Evolutionary conservation across 2,797 vertebrate species (phyloP), one percentile per base, ranked within the genome.

Genomic region (Tenualosa ilisha): DNA sequence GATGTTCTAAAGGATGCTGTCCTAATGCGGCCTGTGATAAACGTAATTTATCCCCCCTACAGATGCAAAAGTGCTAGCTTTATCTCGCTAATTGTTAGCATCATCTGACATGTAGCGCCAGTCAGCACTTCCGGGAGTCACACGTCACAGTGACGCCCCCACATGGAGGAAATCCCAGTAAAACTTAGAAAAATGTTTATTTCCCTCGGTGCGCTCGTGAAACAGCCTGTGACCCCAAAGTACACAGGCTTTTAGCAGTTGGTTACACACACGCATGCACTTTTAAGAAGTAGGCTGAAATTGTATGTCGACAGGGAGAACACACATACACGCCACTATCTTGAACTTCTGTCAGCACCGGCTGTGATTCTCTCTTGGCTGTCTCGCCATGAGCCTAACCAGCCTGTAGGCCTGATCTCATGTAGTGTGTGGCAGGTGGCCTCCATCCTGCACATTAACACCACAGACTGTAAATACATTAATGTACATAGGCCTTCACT

Each of bases 91-190:
- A 75, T 40, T 75, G 68, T 15, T 75, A 75, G 68, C 68, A 75
- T 75, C 68, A 75, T 75, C 68, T 75, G 68, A 75, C 68, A 75
- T 20, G 5, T 15, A 75, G 68, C 68, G 40, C 68, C 68, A 43
- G 13, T 75, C 68, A 43, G 68, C 68, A 75, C 68, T 75, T 75
- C 68, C 68, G 68, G 68, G 68, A 75, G 31, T 5, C 12, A 17
- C 37, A 75, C 68, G 68, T 75, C 68, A 75, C 31, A 20, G 31
- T 40, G 68, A 75, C 68, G 68, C 68, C 37, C 31, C 15, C 68
- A 75, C 68, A 75, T 43, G 12, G 13, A 40, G 68, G 68, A 75
- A 75, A 75, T 40, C 68, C 68, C 68, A 75, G 40, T 75, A 75
- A 37, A 75, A 75, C 31, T 75, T 20, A 20, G 3, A 75, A 72